Evolutionary conservation across 1,140 invertebrate genomes (phyloP), one percentile per base, ranked within the genome.

Genomic region (Drosophila guanche): DNA sequence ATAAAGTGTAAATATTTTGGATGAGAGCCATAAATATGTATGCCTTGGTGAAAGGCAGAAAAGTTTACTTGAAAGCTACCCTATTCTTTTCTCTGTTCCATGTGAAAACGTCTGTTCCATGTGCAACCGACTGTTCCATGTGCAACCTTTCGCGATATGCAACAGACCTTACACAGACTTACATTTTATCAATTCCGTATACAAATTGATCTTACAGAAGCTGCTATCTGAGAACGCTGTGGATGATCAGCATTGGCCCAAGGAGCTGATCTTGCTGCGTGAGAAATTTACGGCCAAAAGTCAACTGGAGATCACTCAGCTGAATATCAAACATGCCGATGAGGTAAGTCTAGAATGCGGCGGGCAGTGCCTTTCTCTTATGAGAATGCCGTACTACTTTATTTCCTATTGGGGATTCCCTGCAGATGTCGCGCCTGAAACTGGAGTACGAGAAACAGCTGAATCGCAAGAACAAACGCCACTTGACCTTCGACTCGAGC

Each of bases 211-310:
- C 40, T 76, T 79, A 33, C 84, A 95, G 95, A 93, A 93, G 71
- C 85, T 95, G 57, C 91, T 95, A 42, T 94, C 93, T 2, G 93
- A 93, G 68, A 93, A 94, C 4, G 92, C 92, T 63, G 92, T 92
- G 25, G 94, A 95, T 51, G 93, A 94, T 66, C 93, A 94, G 63
- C 94, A 94, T 81, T 95, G 95, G 94, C 95, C 95, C 5, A 76
- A 93, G 43, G 95, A 96, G 89, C 91, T 96, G 47, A 91, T 95
- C 29, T 93, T 94, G 60, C 79, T 96, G 25, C 90, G 94, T 3
- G 94, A 95, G 79, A 95, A 94, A 91, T 94, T 95, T 54, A 94
- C 94, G 37, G 93, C 93, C 10, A 94, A 93, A 56, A 93, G 93
- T 66, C 93, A 93, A 79, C 89, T 90, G 55, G 92, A 94, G 81